Conservation (phyloP, 2,888 invertebrate species). For the Sinelater perroti region DNA sequence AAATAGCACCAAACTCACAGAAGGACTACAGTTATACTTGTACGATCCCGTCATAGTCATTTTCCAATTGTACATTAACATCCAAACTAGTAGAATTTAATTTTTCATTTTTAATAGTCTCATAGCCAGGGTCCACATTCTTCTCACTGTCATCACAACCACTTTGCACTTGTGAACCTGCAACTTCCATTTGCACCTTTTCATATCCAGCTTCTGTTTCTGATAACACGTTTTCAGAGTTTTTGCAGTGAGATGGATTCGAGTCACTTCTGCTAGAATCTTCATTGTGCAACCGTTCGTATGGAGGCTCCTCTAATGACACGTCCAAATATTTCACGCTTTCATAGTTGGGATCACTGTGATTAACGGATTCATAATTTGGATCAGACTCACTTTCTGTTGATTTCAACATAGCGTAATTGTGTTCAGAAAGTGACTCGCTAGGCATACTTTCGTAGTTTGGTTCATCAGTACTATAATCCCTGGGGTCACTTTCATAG, state of each 20-base stretch:
- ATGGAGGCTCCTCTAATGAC: conserved; percentile 70
- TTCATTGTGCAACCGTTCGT: conserved; percentile 66
- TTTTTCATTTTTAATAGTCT: conserved; percentile 62
- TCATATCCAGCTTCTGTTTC: conserved; percentile 2
- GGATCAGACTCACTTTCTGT: conserved; percentile 76
- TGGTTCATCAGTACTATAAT: conserved; percentile 65
- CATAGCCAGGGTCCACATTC: conserved; percentile 69
- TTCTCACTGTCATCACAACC: not conserved
- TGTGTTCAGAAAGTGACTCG: conserved; percentile 60
- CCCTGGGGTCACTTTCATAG: conserved; percentile 61
- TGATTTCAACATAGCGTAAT: conserved; percentile 66
- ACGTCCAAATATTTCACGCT: conserved; percentile 78
- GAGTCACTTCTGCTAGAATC: conserved; percentile 50
- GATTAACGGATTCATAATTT: conserved; percentile 74
- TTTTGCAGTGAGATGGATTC: conserved; percentile 49
- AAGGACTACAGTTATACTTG: conserved; percentile 25
- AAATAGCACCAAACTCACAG: conserved; percentile 11
- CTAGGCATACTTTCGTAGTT: conserved; percentile 80
- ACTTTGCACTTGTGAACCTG: not conserved
- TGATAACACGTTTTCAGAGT: conserved; percentile 40
- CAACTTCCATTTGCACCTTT: not conserved
- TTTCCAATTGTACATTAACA: conserved; percentile 24
- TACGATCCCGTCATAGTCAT: conserved; percentile 33
- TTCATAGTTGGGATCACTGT: conserved; percentile 82
- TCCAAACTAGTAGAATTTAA: conserved; percentile 14